Evolutionary conservation across 2,888 invertebrate genomes (phyloP).

Genomic region (Amiota communis): DNA sequence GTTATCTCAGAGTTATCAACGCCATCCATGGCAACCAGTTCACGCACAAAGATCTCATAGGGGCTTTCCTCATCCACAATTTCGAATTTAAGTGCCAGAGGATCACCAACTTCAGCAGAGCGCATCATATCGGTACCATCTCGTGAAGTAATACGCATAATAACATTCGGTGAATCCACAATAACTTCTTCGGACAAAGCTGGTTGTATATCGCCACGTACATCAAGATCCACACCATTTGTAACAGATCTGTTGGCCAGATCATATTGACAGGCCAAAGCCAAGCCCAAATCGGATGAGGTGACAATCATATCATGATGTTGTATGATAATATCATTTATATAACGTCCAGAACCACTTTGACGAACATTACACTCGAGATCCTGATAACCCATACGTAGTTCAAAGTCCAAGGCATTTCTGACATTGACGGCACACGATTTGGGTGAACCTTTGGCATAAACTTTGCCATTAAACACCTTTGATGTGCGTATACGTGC

Average conservation of each 20-base stretch:
- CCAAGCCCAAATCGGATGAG: conserved; percentile 91
- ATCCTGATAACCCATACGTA: conserved; percentile 93
- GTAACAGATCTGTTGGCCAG: conserved; percentile 93
- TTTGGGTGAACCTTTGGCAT: conserved; percentile 90
- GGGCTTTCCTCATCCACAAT: conserved; percentile 94
- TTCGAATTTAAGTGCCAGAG: conserved; percentile 91
- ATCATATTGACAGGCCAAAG: conserved; percentile 94
- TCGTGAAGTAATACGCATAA: conserved; percentile 92
- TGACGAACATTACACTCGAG: conserved; percentile 94
- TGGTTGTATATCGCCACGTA: conserved; percentile 88
- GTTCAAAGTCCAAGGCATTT: conserved; percentile 90
- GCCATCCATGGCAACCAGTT: conserved; percentile 95
- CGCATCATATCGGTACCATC: conserved; percentile 88
- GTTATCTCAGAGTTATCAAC: conserved; percentile 94
- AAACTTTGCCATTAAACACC: conserved; percentile 77
- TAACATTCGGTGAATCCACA: conserved; percentile 94
- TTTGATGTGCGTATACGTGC: conserved; percentile 93
- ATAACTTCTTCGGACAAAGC: conserved; percentile 91
- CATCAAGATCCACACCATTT: conserved; percentile 90
- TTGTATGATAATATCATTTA: conserved; percentile 93
- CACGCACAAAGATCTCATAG: conserved; percentile 95
- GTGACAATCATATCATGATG: conserved; percentile 96
- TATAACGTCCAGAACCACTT: conserved; percentile 86
- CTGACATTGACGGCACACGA: conserved; percentile 92
- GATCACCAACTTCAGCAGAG: conserved; percentile 93